Base-by-base conservation (phyloP, 2,888 invertebrate genomes). In the Brachylomia viminalis region DNA sequence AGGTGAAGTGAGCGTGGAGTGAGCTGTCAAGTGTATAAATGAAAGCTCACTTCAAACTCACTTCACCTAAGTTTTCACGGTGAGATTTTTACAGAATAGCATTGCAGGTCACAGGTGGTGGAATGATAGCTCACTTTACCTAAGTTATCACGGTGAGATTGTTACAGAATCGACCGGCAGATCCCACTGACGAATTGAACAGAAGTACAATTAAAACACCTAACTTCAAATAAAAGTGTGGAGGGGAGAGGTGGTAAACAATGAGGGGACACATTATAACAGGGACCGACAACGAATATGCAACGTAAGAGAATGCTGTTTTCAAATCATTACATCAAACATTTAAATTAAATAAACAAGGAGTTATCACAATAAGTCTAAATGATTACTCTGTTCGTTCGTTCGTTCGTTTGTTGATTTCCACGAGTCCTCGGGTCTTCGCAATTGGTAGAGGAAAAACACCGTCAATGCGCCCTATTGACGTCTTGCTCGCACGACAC, bases 171-270 rank as follows among this genome's bases (percentile, higher is more conserved):
- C n/a, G n/a, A n/a, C n/a, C n/a, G n/a, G n/a, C n/a, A n/a, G 23
- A 59, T 52, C 56, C 86, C 83, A 82, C 72, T 79, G 82, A 38
- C 83, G 64, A 38, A 61, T 72, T 58, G 61, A 74, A 78, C 59
- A 42, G 15, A 82, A 72, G n/a, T 13, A 85, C 77, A 74, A 67
- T 54, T 7, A 64, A 58, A 42, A 69, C 38, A 75, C 23, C 49
- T 11, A 72, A 80, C 47, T n/a, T 73, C 4, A 79, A 83, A 61
- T 59, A 65, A 77, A 52, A 15, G 27, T 7, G 30, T 42, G 80
- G 47, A 42, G 4, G 27, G 33, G 33, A 42, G 42, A 11, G 0
- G 6, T 13, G 52, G 47, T 15, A 15, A 72, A 80, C 17, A 15
- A 80, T 27, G 42, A 64, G 27, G 47, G 64, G 10, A 38, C 33